Conservation (phyloP, 2,888 invertebrate species). For the Icerya purchasi region DNA sequence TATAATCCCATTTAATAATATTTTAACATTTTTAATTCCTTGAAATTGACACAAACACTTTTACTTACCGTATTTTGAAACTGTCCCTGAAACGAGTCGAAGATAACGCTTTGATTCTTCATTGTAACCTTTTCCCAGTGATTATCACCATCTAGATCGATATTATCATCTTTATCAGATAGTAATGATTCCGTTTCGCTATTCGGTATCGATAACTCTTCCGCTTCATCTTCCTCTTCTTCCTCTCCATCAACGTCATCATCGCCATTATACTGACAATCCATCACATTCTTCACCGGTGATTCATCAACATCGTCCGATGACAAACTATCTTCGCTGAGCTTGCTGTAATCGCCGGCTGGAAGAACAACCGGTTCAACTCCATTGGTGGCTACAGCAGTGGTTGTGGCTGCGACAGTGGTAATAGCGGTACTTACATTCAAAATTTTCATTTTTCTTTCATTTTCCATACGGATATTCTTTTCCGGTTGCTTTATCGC, state of each 20-base stretch:
- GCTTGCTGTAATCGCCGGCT: too few species aligned
- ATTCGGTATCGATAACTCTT: not conserved
- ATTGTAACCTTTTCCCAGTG: conserved; percentile 33
- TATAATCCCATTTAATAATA: too few species aligned
- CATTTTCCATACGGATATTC: conserved; percentile 19
- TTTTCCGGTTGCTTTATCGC: conserved; percentile 7
- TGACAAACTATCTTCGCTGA: not conserved
- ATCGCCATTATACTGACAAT: not conserved
- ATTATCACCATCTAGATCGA: conserved; percentile 14
- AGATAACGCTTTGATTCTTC: conserved; percentile 35
- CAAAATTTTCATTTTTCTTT: conserved; percentile 18
- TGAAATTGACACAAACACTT: not conserved
- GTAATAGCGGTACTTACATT: too few species aligned
- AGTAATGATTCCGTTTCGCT: conserved; percentile 4
- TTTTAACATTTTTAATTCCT: too few species aligned
- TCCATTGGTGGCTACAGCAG: not conserved
- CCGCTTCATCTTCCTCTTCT: conserved; percentile 17
- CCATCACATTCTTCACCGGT: not conserved
- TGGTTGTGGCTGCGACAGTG: too few species aligned
- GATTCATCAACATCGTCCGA: not conserved
- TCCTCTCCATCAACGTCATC: conserved; percentile 14
- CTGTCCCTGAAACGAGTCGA: conserved; percentile 40
- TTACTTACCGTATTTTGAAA: conserved; percentile 36
- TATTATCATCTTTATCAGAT: not conserved
- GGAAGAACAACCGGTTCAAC: not conserved